Percentiles rank a stretch among this genome's conserved stretches.
Evolutionary conservation across 2,797 vertebrate genomes (phyloP).

Genomic region (Atherinosoma microstoma): DNA sequence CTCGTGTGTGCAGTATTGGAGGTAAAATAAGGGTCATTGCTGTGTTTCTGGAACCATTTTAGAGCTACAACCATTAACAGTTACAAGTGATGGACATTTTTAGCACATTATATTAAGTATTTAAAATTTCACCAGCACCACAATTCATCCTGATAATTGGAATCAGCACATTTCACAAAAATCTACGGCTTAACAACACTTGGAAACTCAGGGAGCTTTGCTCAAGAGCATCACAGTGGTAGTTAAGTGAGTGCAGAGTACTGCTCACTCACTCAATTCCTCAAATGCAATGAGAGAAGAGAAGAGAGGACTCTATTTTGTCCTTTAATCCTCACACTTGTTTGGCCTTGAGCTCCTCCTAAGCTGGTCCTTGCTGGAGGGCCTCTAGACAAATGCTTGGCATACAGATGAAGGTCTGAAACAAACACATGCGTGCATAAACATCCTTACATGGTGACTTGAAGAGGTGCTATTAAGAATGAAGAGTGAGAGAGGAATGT

Average conservation of each 20-base stretch:
- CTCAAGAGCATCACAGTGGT: constrained; percentile 68
- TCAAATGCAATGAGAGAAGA: constrained; percentile 43
- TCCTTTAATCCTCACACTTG: constrained; percentile 78
- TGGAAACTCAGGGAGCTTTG: constrained; percentile 42
- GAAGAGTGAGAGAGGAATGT: constrained; percentile 48
- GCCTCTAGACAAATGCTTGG: constrained; percentile 68
- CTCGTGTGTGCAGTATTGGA: constrained; percentile 34
- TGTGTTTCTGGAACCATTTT: constrained; percentile 36
- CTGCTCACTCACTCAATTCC: constrained; percentile 52
- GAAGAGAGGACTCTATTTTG: constrained; percentile 62
- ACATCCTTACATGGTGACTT: constrained; percentile 40
- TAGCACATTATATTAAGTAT: constrained; percentile 6
- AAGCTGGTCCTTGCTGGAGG: constrained; percentile 72
- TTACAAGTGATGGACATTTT: constrained; percentile 3
- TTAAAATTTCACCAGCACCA: background rate
- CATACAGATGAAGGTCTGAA: constrained; percentile 71
- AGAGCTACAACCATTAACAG: constrained; percentile 20
- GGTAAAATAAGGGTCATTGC: constrained; percentile 56
- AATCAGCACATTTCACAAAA: constrained; percentile 32
- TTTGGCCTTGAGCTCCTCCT: constrained; percentile 79
- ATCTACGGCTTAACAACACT: constrained; percentile 6
- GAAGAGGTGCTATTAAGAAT: constrained; percentile 57
- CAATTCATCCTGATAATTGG: constrained; percentile 29
- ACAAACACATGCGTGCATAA: constrained; percentile 36
- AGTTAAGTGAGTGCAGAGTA: constrained; percentile 54